Base-by-base conservation (phyloP, 2,888 invertebrate genomes). In the Zygogramma bicolorata region DNA sequence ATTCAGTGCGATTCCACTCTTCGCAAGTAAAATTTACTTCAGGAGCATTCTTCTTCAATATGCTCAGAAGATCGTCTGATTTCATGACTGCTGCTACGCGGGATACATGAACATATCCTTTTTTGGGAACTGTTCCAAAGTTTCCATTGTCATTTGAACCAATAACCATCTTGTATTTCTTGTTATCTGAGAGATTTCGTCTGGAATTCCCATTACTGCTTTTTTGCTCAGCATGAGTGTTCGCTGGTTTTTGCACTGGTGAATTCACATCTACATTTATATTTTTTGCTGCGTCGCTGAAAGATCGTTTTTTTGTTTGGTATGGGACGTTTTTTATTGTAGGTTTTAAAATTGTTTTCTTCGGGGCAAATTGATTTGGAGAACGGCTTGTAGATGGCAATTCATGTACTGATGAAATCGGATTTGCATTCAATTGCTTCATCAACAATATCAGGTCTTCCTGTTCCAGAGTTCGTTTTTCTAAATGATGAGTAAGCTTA, bases 341-440 rank as follows among this genome's bases (percentile, higher is more conserved):
- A n/a, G n/a, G n/a, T n/a, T n/a, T n/a, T n/a, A n/a, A n/a, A n/a
- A n/a, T n/a, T n/a, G n/a, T n/a, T n/a, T n/a, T n/a, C n/a, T n/a
- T n/a, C n/a, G n/a, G n/a, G n/a, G n/a, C n/a, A n/a, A n/a, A n/a
- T n/a, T n/a, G n/a, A n/a, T 57, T 57, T 22, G 57, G 3, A 57
- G 3, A 22, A 10, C 25, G 22, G 25, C 22, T 57, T 7, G 57
- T 57, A 57, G 59, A 59, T 59, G 59, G 59, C 59, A 59, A 59
- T 3, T n/a, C 59, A 59, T 13, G 59, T 59, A 59, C 59, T 59
- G 31, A 7, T 59, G 59, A 13, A 59, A 29, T 25, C 25, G 10
- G 15, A 34, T 60, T 34, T 7, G 8, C 18, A 60, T 60, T 60
- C 20, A 60, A 60, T 38, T 60, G 60, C 18, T 60, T 60, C 18